phyloP scores from a whole-genome alignment of 1,140 invertebrate species.

The Agrilus planipennis region DNA sequence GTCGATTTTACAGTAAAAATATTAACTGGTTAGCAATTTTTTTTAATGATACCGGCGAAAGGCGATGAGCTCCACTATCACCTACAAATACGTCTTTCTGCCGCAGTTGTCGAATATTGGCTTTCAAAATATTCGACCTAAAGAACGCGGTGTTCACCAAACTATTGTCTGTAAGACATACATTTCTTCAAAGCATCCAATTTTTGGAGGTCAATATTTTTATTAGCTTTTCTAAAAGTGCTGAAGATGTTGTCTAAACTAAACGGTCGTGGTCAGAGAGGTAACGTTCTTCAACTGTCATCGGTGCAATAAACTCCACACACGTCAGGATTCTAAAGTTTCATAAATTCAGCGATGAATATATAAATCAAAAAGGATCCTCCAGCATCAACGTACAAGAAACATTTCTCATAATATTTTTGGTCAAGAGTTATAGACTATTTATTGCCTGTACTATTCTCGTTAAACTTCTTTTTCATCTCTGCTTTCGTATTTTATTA shows the following conservation, averaged over 20 bases:
- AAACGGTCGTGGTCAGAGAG: not conserved
- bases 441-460: not conserved
- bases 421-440: not conserved
- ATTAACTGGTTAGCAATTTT: not conserved
- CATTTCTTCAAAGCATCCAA: not conserved
- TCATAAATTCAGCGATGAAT: not conserved
- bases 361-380: constrained; percentile 6
- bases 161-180: not conserved
- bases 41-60: not conserved
- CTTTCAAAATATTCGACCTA: not conserved
- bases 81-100: not conserved
- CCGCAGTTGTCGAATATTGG: not conserved
- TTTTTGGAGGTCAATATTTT: not conserved
- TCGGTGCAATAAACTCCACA: constrained; percentile 1
- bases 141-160: not conserved
- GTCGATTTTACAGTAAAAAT: not conserved
- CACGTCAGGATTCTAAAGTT: constrained; percentile 3
- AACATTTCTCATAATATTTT: constrained; percentile 1
- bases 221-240: not conserved
- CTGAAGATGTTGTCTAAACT: not conserved
- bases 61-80: not conserved
- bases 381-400: not conserved
- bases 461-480: not conserved
- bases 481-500: not conserved
- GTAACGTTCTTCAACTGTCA: not conserved